Percentiles rank a stretch among this genome's conserved stretches.
These are phyloP conservation scores for Sternarchorhynchus goeldii DNA, from an alignment of 2,797 vertebrate species.

Conservation along the genomic window DNA sequence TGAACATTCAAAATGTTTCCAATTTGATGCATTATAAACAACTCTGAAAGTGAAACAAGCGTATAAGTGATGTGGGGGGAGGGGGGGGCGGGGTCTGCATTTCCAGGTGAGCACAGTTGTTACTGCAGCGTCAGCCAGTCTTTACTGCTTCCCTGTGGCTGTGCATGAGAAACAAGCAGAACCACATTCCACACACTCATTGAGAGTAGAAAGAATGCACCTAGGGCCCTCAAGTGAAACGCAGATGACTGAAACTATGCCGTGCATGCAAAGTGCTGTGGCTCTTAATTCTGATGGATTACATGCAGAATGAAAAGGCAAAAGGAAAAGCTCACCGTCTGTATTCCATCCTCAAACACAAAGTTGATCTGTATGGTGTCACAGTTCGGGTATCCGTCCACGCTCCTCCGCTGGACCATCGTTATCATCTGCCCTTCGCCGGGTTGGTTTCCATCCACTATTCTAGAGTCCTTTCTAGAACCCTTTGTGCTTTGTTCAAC, in stretches of 20 bases:
- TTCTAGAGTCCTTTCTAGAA: neutral
- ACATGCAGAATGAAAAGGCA: neutral
- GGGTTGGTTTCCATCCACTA: slow-evolving; percentile 60
- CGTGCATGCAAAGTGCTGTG: neutral
- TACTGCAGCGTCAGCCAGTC: slow-evolving; percentile 20
- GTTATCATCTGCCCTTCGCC: slow-evolving; percentile 65
- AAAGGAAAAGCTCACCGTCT: slow-evolving; percentile 60
- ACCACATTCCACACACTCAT: slow-evolving; percentile 39
- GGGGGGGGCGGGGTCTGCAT: neutral
- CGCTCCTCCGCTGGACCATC: slow-evolving; percentile 56
- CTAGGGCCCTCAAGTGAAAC: neutral
- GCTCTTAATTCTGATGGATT: neutral
- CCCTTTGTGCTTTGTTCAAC: slow-evolving; percentile 19
- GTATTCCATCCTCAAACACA: slow-evolving; percentile 67
- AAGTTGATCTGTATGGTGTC: slow-evolving; percentile 68
- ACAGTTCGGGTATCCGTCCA: slow-evolving; percentile 60
- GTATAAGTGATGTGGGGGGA: neutral
- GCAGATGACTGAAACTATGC: neutral
- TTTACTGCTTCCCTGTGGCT: neutral
- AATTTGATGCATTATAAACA: neutral
- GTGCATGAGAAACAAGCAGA: slow-evolving; percentile 39
- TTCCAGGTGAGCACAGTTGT: neutral
- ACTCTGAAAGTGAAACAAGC: neutral
- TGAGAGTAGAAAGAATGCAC: slow-evolving; percentile 13
- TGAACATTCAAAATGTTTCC: neutral